Evolutionary conservation across 2,888 invertebrate species (phyloP).

Genomic region (Leptinotarsa haldemani): DNA sequence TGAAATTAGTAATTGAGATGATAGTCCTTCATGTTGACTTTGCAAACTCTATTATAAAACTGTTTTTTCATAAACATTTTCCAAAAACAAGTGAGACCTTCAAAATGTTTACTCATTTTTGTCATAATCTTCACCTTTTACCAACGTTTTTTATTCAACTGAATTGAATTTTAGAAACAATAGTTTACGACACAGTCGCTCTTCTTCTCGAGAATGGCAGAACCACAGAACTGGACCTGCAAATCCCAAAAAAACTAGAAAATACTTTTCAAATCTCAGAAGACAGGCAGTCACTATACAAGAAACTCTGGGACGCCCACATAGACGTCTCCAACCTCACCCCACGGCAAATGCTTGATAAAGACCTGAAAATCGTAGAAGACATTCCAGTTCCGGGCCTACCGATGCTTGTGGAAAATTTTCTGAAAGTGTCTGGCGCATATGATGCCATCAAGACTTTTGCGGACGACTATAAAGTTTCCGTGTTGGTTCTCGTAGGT

Average conservation of each 20-base stretch:
- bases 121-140: too few relatives aligned
- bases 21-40: too few relatives aligned
- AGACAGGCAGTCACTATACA: slow-evolving; percentile 66
- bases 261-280: slow-evolving; percentile 65
- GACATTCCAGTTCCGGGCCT: slow-evolving; percentile 69
- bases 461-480: slow-evolving; percentile 64
- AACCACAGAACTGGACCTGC: slow-evolving; percentile 75
- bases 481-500: slow-evolving; percentile 72
- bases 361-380: slow-evolving; percentile 79
- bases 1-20: too few relatives aligned
- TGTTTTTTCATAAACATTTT: too few relatives aligned
- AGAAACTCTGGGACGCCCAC: slow-evolving; percentile 73
- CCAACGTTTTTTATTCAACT: neutral
- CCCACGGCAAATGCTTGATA: slow-evolving; percentile 76
- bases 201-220: slow-evolving; percentile 76
- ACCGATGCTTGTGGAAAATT: slow-evolving; percentile 74
- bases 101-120: too few relatives aligned
- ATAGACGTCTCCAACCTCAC: slow-evolving; percentile 75
- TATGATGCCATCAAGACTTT: slow-evolving; percentile 68
- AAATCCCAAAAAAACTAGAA: slow-evolving; percentile 72
- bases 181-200: slow-evolving; percentile 85
- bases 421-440: slow-evolving; percentile 67
- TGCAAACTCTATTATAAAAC: too few relatives aligned
- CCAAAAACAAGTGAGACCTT: too few relatives aligned
- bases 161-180: slow-evolving; percentile 72